phyloP scores from a whole-genome alignment of 2,113 vertebrate species.

The Lipotes vexillifer region DNA sequence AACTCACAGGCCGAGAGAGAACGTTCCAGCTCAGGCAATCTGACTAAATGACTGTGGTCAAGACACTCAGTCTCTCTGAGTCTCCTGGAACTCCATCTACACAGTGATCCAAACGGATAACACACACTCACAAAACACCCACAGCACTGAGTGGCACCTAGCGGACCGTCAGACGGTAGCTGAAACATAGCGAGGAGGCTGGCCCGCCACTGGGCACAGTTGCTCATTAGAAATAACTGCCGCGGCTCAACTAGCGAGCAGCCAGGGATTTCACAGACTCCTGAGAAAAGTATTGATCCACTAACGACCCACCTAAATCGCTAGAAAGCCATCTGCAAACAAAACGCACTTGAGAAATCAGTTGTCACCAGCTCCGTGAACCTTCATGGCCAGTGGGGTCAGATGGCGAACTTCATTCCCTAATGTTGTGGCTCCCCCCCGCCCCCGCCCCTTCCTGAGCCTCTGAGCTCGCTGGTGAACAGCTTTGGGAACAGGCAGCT shows the following conservation, averaged over 20 bases:
- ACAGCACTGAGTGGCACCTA: not conserved
- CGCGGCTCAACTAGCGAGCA: not conserved
- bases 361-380: constrained; percentile 63
- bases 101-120: not conserved
- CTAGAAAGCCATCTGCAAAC: constrained; percentile 72
- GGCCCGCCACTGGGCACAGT: not conserved
- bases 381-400: constrained; percentile 25
- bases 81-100: not conserved
- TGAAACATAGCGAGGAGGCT: not conserved
- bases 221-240: constrained; percentile 28
- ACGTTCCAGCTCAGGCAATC: not conserved
- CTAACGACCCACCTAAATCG: constrained; percentile 63
- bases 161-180: not conserved
- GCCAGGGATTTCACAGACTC: constrained; percentile 42
- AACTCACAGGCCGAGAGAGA: not conserved
- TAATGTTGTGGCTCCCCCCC: not conserved
- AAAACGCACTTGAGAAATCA: constrained; percentile 69
- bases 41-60: not conserved
- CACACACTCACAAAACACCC: not conserved
- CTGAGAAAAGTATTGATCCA: constrained; percentile 58
- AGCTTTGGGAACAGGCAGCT: not conserved
- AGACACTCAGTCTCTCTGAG: not conserved
- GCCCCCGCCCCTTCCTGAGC: not conserved
- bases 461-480: not conserved
- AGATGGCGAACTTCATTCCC: constrained; percentile 54